Base-by-base conservation (phyloP, 2,888 invertebrate genomes). In the Sphaerophoria rueppellii region DNA sequence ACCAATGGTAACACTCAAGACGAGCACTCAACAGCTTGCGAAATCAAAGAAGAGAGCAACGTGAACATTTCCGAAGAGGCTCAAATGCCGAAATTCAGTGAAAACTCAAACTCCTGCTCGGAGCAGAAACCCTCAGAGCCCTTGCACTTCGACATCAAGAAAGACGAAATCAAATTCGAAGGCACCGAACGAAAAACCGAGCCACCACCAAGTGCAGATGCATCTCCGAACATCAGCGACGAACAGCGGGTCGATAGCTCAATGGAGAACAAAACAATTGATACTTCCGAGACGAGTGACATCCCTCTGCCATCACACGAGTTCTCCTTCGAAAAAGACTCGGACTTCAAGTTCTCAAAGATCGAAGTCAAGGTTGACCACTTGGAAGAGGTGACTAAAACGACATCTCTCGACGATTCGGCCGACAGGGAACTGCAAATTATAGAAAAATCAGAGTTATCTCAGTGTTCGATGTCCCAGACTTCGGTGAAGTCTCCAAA, bases 1-100 rank as follows among this genome's bases (percentile, higher is more conserved):
- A 93, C 93, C 0, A 93, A 93, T 50, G 93, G 93, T 70, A 92
- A 93, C 11, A 92, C 91, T 2, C 91, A 92, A 43, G 82, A 82
- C 11, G 78, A 88, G 40, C 79, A 81, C 7, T 76, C 79, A 5
- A 75, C 71, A 24, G 54, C 70, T 0, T 63, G 72, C 9, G 60
- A 73, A 43, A 79, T 86, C 7, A 85, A 85, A 58, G 91, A 91
- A 72, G 91, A 91, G 34, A 91, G 91, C 14, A 91, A 90, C 0
- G 91, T 90, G 0, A 91, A 91, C 71, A 91, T 91, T 5, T 91
- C 91, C 0, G 92, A 92, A 46, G 91, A 91, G 70, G 91, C 91
- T 0, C 92, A 92, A 88, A 92, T 92, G 92, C 92, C 91, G 0
- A 91, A 91, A 81, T 91, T 92, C 43, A 90, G 87, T 82, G 92